A percentile compares a stretch with the other conserved stretches of the same genome.
These are phyloP conservation scores for Turdus rufiventris DNA, from an alignment of 2,113 vertebrate genomes.

Conservation along the genomic window DNA sequence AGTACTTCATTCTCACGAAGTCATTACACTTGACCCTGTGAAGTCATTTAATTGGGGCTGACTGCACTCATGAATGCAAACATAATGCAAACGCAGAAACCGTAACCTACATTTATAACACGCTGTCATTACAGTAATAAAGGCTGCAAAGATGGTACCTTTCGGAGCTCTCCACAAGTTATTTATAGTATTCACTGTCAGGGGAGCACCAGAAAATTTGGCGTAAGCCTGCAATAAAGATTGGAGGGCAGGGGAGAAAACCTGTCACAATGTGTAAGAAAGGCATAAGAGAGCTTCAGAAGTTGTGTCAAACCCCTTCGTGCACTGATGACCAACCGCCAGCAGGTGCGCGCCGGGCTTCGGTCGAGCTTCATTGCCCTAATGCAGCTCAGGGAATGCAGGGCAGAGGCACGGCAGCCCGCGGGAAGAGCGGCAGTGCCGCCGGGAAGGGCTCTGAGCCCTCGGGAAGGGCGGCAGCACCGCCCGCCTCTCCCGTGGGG, in stretches of 20 bases:
- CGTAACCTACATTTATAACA: accelerated
- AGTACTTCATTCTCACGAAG: not conserved
- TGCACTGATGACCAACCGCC: not conserved
- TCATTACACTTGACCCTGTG: not conserved
- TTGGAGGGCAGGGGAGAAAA: not conserved
- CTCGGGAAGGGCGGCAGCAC: no score
- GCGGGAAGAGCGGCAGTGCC: not conserved
- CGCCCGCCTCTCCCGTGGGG: not conserved
- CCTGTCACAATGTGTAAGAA: not conserved
- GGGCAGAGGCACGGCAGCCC: no score
- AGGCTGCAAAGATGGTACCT: conserved; percentile 71
- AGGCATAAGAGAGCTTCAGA: not conserved
- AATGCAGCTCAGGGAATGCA: accelerated
- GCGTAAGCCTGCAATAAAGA: conserved; percentile 85
- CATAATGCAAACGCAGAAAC: not conserved
- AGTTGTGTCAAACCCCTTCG: not conserved
- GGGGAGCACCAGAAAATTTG: conserved; percentile 87
- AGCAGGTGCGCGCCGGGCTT: no score
- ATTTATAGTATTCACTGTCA: conserved; percentile 82
- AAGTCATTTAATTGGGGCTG: not conserved
- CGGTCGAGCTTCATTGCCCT: not conserved
- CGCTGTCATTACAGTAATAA: not conserved
- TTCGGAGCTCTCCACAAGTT: conserved; percentile 87
- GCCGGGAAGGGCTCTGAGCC: not conserved
- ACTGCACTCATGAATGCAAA: not conserved